Conservation (phyloP, 2,888 invertebrate genomes). For the Cephus spinipes region DNA sequence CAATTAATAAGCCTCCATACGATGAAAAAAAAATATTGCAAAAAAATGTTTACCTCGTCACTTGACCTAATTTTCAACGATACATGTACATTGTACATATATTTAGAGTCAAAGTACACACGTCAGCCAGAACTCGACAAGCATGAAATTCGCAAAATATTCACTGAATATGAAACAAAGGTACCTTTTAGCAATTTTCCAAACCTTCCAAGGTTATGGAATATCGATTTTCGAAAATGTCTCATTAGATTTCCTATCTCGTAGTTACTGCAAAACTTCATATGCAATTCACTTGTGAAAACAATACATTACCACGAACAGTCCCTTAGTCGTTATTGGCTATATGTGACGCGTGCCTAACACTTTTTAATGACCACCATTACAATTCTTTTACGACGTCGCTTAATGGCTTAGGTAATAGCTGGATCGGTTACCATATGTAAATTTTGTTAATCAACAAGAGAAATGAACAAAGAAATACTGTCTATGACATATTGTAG, state of each 20-base stretch:
- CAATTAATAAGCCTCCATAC: background rate
- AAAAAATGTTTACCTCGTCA: background rate
- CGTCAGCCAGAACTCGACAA: background rate
- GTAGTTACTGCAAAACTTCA: background rate
- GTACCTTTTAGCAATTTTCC: background rate
- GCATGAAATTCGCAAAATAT: background rate
- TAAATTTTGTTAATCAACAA: background rate
- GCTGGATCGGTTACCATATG: background rate
- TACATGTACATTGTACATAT: background rate
- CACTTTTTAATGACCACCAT: background rate
- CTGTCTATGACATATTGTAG: background rate
- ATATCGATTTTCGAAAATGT: background rate
- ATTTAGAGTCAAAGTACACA: background rate
- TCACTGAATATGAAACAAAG: background rate
- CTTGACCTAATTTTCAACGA: background rate
- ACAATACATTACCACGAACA: background rate
- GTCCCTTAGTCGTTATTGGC: background rate
- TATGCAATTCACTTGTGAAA: background rate
- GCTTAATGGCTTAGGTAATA: background rate
- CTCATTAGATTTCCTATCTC: background rate
- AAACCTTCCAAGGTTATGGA: background rate
- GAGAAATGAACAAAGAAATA: background rate
- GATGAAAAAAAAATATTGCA: background rate
- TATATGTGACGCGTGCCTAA: background rate
- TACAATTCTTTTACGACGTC: background rate